phyloP scores from a whole-genome alignment of 2,888 invertebrate species.

The Diplolepis rosae region DNA sequence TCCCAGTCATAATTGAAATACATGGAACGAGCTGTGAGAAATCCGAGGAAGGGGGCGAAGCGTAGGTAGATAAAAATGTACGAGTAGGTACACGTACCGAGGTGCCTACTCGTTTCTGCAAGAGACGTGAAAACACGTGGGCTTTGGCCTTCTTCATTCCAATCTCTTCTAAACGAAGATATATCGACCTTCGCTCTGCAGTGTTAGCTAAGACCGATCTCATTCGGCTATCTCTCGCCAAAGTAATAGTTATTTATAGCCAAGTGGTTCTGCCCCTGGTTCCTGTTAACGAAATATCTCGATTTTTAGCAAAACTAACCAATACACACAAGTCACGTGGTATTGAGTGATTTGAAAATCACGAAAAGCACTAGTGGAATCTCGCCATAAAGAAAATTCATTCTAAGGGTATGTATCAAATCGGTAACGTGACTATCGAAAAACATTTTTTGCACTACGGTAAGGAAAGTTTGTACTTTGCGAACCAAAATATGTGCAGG shows the following conservation, averaged over 20 bases:
- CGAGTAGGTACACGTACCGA: constrained; percentile 26
- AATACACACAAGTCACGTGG: neutral
- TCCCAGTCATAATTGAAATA: constrained; percentile 30
- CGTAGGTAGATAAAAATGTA: constrained; percentile 32
- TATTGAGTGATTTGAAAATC: neutral
- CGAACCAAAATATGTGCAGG: too few species aligned
- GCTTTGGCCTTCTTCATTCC: constrained; percentile 52
- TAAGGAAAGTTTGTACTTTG: too few species aligned
- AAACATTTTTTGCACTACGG: too few species aligned
- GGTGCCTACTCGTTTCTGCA: constrained; percentile 32
- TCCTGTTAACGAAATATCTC: constrained; percentile 8
- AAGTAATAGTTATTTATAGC: constrained; percentile 52
- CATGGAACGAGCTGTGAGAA: constrained; percentile 26
- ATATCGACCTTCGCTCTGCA: constrained; percentile 38
- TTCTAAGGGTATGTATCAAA: too few species aligned
- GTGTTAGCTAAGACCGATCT: constrained; percentile 44
- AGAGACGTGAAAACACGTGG: constrained; percentile 48
- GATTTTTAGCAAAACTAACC: neutral
- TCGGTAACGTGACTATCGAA: too few species aligned
- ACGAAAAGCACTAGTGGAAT: neutral
- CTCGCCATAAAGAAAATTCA: too few species aligned
- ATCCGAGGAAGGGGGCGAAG: constrained; percentile 25
- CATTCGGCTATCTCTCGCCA: constrained; percentile 47
- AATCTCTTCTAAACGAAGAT: constrained; percentile 51
- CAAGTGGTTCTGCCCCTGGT: constrained; percentile 40